Base-by-base conservation (phyloP, 1,140 invertebrate genomes). In the Anthonomus grandis region DNA sequence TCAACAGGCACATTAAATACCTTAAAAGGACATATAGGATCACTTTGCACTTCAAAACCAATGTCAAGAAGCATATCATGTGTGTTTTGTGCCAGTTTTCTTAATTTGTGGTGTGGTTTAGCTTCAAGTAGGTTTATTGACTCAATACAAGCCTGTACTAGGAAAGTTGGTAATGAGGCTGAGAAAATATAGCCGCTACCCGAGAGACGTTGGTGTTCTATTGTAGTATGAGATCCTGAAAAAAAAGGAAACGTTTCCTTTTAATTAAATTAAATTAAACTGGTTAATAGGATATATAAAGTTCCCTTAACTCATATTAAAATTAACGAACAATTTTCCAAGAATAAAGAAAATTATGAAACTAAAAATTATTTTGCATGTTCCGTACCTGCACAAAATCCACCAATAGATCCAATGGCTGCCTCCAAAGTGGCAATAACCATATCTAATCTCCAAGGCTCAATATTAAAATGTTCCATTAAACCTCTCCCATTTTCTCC, bases 361-460 rank as follows among this genome's bases (percentile, higher is more conserved):
- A n/a, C n/a, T n/a, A n/a, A n/a, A n/a, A n/a, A n/a, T n/a, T n/a
- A n/a, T n/a, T n/a, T n/a, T n/a, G n/a, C n/a, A n/a, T n/a, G n/a
- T n/a, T n/a, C n/a, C n/a, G n/a, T 49, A 57, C 55, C 67, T 10
- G 65, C 67, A 53, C 68, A 70, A 39, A 69, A 72, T 15, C 70
- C 69, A 1, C 70, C 70, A n/a, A 70, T 65, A 3, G 69, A 69
- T 18, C 68, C 68, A 36, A 70, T 55, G 6, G 69, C 70, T 4
- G 59, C 59, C 47, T 72, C 70, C 12, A 72, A 49, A 12, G 66
- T 69, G 12, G 65, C 67, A 37, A 68, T 60, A 24, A 69, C 67
- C 63, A 72, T 65, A 44, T 72, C 70, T 3, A 72, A 27, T 12
- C 64, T 56, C 12, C 37, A 56, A 6, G 62, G 57, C 8, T 64